Percentiles rank a stretch among this genome's conserved stretches.
Evolutionary conservation across 2,888 invertebrate species (phyloP).

Genomic region (Diarsia mendica): DNA sequence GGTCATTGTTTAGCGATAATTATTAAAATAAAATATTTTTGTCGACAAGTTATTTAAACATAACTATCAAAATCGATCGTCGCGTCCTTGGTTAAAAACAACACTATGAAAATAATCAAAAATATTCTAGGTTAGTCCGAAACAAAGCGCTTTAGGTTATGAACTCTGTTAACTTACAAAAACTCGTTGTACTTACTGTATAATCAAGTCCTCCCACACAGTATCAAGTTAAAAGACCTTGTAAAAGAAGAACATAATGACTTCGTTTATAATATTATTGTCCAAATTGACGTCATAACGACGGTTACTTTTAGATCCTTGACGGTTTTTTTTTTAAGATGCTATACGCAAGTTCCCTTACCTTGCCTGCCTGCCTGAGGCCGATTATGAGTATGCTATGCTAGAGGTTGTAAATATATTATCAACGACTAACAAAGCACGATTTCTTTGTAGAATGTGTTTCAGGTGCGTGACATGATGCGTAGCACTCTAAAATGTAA

Average conservation of each 20-base stretch:
- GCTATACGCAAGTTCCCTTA: no score
- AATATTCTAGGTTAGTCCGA: background rate
- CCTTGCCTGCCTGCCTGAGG: no score
- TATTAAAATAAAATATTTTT: background rate
- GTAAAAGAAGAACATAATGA: constrained; percentile 4
- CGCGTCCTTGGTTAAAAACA: background rate
- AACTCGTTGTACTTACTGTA: background rate
- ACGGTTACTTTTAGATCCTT: background rate
- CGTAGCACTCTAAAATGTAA: no score
- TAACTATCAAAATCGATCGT: no score
- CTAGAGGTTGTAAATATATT: no score
- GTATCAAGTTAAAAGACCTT: constrained; percentile 13
- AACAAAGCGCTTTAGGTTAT: constrained; percentile 8
- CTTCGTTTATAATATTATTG: background rate
- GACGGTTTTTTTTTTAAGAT: no score
- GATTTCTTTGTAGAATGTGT: no score
- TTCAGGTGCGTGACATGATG: no score
- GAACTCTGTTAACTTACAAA: constrained; percentile 17
- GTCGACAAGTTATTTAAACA: background rate
- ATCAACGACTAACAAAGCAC: no score
- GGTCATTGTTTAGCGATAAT: background rate
- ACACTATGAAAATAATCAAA: background rate
- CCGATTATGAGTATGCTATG: no score
- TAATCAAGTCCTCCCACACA: constrained; percentile 5
- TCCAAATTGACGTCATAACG: background rate